Percentiles rank a stretch among this genome's conserved stretches.
Conservation (phyloP, 2,113 vertebrate species). For the Climacteris rufus region DNA sequence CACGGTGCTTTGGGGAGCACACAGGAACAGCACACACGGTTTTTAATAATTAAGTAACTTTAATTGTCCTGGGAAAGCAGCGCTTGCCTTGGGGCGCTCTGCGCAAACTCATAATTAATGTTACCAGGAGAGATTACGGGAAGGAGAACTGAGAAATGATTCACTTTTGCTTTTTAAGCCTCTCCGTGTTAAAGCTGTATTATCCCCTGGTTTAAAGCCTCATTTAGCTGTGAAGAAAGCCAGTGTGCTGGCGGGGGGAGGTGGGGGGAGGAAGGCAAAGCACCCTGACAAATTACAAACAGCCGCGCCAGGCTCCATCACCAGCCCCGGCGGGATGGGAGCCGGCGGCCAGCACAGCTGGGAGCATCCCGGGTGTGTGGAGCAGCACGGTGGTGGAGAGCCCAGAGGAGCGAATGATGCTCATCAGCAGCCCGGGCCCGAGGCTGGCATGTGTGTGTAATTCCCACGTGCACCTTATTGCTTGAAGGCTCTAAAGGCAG, state of each 20-base stretch:
- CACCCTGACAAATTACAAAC: constrained; percentile 34
- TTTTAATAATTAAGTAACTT: constrained; percentile 88
- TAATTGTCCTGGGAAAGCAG: constrained; percentile 98
- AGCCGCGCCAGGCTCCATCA: not conserved
- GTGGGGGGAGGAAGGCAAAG: not conserved
- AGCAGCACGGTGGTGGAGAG: not conserved
- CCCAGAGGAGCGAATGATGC: not conserved
- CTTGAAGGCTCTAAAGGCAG: not conserved
- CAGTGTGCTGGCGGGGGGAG: not conserved
- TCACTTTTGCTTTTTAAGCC: constrained; percentile 74
- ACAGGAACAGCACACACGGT: constrained; percentile 69
- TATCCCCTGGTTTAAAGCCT: constrained; percentile 70
- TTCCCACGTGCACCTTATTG: not conserved
- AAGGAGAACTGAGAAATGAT: constrained; percentile 72
- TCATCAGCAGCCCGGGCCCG: not conserved
- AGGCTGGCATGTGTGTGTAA: not conserved
- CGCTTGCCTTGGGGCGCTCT: constrained; percentile 78
- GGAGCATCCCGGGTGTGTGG: not conserved
- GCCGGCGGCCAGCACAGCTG: not conserved
- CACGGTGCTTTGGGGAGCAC: constrained; percentile 54
- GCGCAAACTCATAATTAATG: constrained; percentile 90
- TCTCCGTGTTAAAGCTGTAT: constrained; percentile 67
- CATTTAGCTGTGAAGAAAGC: constrained; percentile 66
- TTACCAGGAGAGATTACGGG: constrained; percentile 87
- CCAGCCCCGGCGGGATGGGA: not conserved